Percentiles rank a stretch among this genome's conserved stretches.
phyloP scores from a whole-genome alignment of 2,888 invertebrate genomes.

The Abrostola triplasia region DNA sequence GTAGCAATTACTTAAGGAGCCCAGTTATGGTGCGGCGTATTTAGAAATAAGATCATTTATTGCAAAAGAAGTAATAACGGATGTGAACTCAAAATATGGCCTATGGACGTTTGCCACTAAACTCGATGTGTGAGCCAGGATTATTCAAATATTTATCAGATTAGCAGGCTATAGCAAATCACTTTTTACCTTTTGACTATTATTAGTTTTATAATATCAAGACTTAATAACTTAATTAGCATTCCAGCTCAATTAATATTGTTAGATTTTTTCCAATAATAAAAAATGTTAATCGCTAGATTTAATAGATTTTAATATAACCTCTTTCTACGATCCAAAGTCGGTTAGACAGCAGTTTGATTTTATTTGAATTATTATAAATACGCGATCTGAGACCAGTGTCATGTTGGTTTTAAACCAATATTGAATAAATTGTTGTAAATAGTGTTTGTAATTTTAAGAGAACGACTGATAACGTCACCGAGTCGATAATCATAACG shows the following conservation, averaged over 20 bases:
- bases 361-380: slow-evolving; percentile 57
- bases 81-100: not conserved
- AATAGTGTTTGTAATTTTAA: slow-evolving; percentile 70
- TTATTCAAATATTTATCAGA: slow-evolving; percentile 7
- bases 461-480: slow-evolving; percentile 75
- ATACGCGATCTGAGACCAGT: slow-evolving; percentile 62
- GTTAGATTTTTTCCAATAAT: slow-evolving; percentile 3
- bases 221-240: slow-evolving; percentile 6
- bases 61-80: not conserved
- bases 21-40: not conserved
- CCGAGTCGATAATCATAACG: slow-evolving; percentile 54
- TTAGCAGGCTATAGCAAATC: not conserved
- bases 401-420: slow-evolving; percentile 72
- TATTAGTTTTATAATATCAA: slow-evolving; percentile 9
- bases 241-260: slow-evolving; percentile 7
- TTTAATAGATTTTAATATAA: slow-evolving; percentile 7
- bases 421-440: slow-evolving; percentile 70
- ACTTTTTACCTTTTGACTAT: not conserved
- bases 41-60: not conserved
- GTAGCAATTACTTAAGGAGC: not conserved
- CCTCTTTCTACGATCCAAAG: slow-evolving; percentile 54
- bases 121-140: not conserved
- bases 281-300: slow-evolving; percentile 1
- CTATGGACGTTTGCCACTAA: not conserved
- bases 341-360: slow-evolving; percentile 46